Conservation (phyloP, 1,140 invertebrate species). For the Leucophenga varia region DNA sequence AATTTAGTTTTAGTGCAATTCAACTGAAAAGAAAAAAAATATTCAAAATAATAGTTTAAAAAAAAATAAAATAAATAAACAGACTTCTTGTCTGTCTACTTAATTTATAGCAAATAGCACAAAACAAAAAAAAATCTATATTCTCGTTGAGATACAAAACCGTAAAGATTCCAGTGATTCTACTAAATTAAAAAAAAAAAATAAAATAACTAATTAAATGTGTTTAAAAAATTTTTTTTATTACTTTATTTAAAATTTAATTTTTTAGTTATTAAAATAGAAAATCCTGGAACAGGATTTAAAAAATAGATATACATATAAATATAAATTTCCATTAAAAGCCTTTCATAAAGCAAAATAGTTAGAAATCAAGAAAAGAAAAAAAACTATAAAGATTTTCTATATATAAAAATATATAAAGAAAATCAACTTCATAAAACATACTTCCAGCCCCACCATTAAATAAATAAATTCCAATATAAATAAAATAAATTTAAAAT, state of each 20-base stretch:
- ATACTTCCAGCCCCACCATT: constrained; percentile 44
- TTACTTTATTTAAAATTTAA: constrained; percentile 18
- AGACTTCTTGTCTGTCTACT: constrained; percentile 16
- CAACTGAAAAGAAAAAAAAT: constrained; percentile 23
- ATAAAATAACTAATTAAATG: constrained; percentile 17
- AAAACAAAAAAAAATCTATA: too few relatives aligned
- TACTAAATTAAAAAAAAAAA: constrained; percentile 45
- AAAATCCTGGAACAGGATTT: constrained; percentile 51
- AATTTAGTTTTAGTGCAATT: constrained; percentile 53
- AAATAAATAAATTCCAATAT: constrained; percentile 19
- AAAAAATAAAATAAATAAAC: constrained; percentile 36
- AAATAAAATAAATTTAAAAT: constrained; percentile 17
- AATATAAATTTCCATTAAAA: constrained; percentile 16
- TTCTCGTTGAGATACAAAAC: too few relatives aligned
- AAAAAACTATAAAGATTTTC: constrained; percentile 22
- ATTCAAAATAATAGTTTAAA: constrained; percentile 18
- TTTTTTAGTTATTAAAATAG: constrained; percentile 11
- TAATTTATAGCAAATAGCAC: too few relatives aligned
- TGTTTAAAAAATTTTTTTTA: constrained; percentile 44
- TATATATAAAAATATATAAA: constrained; percentile 18
- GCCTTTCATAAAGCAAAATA: constrained; percentile 13
- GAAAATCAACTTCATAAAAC: constrained; percentile 23
- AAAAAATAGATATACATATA: constrained; percentile 39
- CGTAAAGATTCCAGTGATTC: constrained; percentile 48
- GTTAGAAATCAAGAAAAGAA: too few relatives aligned